A percentile compares a stretch with the other conserved stretches of the same genome.
Conservation (phyloP, 23 tunicate species). For the Trididemnum nubilum region DNA sequence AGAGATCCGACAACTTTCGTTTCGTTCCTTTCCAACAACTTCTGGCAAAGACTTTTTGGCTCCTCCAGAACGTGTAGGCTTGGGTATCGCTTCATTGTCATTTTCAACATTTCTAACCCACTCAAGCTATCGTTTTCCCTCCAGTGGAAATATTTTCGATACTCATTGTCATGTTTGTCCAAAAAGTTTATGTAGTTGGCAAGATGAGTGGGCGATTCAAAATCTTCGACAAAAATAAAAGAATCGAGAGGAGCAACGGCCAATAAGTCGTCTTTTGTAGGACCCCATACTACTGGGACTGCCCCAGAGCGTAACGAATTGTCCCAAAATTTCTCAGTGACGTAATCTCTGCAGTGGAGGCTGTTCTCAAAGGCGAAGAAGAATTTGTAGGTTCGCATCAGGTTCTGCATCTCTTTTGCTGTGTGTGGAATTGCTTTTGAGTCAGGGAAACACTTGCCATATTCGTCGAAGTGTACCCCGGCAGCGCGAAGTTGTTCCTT, state of each 20-base stretch:
- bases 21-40: neutral
- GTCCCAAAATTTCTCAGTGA: conserved; percentile 44
- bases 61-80: neutral
- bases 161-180: conserved; percentile 11
- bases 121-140: conserved; percentile 32
- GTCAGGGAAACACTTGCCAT: conserved; percentile 5
- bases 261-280: conserved; percentile 10
- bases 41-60: neutral
- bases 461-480: conserved; percentile 1
- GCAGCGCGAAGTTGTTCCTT: neutral
- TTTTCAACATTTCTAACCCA: conserved; percentile 17
- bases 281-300: conserved; percentile 30
- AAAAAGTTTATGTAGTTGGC: conserved; percentile 3
- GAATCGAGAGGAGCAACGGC: conserved; percentile 22
- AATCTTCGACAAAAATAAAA: conserved; percentile 38
- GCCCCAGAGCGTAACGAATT: conserved; percentile 13
- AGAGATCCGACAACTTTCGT: conserved; percentile 5
- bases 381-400: conserved; percentile 13
- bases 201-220: neutral
- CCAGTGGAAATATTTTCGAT: conserved; percentile 35
- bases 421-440: neutral
- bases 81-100: conserved; percentile 16
- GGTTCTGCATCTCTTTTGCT: too few species aligned
- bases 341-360: conserved; percentile 22
- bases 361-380: conserved; percentile 25